These are phyloP conservation scores for Athene noctua DNA, from an alignment of 2,113 vertebrate species.

Conservation along the genomic window DNA sequence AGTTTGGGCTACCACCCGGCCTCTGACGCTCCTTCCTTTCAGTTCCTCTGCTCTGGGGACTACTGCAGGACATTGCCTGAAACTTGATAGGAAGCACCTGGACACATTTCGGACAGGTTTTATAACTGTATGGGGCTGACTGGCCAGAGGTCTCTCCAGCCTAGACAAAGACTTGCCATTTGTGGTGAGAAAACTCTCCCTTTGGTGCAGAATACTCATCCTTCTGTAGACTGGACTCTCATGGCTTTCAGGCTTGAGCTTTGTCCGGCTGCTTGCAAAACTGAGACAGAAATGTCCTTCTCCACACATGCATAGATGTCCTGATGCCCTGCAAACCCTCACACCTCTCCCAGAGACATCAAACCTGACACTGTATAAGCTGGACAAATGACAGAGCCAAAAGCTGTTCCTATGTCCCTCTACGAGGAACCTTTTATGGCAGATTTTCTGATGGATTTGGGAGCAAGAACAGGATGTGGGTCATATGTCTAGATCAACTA, in stretches of 20 bases:
- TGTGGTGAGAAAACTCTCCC: background rate
- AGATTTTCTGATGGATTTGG: background rate
- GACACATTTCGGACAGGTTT: background rate
- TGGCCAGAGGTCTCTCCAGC: background rate
- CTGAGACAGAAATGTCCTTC: background rate
- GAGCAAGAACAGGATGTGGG: background rate
- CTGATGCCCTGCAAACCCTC: background rate
- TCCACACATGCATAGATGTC: rapidly evolving
- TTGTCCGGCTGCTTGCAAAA: background rate
- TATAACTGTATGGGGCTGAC: background rate
- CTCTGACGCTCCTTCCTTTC: constrained; percentile 3
- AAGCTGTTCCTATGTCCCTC: background rate
- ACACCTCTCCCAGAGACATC: background rate
- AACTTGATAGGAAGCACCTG: background rate
- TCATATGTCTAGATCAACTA: background rate
- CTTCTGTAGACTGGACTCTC: background rate
- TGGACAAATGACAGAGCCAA: background rate
- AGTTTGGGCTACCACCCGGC: constrained; percentile 12
- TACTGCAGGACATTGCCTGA: background rate
- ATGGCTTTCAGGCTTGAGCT: background rate
- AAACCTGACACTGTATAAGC: background rate
- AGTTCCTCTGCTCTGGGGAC: background rate
- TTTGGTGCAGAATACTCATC: background rate
- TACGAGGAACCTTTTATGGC: background rate
- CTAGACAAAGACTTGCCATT: background rate